Conservation (phyloP, 2,113 vertebrate genomes). For the Setophaga petechia region DNA sequence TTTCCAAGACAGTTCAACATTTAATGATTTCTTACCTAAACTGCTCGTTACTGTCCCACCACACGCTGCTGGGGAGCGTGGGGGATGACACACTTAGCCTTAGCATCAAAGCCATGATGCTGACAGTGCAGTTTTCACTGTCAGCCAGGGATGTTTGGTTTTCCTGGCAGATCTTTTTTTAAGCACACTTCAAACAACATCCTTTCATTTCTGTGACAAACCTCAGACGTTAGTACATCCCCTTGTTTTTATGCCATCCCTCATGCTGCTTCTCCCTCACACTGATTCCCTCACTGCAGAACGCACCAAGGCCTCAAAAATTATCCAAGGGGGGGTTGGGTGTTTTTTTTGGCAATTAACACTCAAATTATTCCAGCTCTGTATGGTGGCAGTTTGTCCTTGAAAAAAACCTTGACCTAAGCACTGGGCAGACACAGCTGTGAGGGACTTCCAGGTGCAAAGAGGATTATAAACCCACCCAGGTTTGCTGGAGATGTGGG, state of each 20-base stretch:
- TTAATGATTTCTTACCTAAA: neutral
- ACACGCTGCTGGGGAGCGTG: accelerated
- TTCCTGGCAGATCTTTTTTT: neutral
- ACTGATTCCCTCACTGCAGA: neutral
- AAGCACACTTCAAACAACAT: constrained; percentile 6
- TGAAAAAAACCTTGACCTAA: neutral
- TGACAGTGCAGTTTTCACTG: constrained; percentile 43
- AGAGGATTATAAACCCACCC: accelerated
- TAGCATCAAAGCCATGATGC: constrained; percentile 28
- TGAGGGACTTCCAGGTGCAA: neutral
- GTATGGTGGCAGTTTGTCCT: neutral
- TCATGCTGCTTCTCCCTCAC: neutral
- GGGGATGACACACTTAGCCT: constrained; percentile 16
- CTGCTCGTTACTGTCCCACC: neutral
- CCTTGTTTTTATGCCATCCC: neutral
- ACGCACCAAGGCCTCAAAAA: neutral
- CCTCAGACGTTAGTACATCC: neutral
- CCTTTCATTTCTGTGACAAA: neutral
- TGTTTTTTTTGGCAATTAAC: neutral
- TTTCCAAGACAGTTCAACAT: neutral
- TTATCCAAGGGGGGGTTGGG: too few relatives aligned
- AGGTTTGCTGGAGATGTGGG: accelerated
- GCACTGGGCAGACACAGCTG: neutral
- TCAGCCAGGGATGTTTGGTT: constrained; percentile 6
- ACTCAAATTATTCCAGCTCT: neutral